These are phyloP conservation scores for Cryptomyrus ogoouensis DNA, from an alignment of 2,113 vertebrate species.

Conservation along the genomic window DNA sequence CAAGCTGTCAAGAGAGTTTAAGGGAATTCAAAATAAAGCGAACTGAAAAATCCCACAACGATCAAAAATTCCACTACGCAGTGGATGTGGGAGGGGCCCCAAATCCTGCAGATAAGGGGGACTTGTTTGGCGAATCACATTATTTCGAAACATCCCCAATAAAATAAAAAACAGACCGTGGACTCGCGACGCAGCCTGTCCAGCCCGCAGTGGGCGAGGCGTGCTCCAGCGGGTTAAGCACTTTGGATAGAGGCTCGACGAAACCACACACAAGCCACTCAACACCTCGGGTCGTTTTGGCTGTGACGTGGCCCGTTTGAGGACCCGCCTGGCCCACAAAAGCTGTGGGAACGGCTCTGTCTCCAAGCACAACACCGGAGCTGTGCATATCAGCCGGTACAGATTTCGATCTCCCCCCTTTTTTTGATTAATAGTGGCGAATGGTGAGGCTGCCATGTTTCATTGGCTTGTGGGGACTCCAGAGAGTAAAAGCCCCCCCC, in stretches of 20 bases:
- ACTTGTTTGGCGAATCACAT: not conserved
- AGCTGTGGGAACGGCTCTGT: not conserved
- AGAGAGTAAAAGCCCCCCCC: not conserved
- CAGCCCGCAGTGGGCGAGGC: not conserved
- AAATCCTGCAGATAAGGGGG: not conserved
- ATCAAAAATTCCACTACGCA: not conserved
- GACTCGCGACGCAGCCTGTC: not conserved
- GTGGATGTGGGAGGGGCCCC: not conserved
- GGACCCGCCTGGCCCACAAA: not conserved
- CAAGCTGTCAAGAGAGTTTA: not conserved
- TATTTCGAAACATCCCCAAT: conserved; percentile 3
- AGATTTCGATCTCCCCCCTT: not conserved
- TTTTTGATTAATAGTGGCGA: not conserved
- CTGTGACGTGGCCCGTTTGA: not conserved
- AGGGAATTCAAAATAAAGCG: not conserved
- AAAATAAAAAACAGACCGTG: not conserved
- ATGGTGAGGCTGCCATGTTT: not conserved
- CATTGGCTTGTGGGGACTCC: not conserved
- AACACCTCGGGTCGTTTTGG: not conserved
- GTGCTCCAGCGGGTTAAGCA: not conserved
- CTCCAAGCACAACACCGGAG: not conserved
- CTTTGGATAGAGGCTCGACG: conserved; percentile 6
- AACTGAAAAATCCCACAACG: not conserved
- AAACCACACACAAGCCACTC: not conserved
- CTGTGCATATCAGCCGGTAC: not conserved